Base-by-base conservation (phyloP, 30 jellyfish, hydroid and myxozoan genomes). In the Catostylus mosaicus region DNA sequence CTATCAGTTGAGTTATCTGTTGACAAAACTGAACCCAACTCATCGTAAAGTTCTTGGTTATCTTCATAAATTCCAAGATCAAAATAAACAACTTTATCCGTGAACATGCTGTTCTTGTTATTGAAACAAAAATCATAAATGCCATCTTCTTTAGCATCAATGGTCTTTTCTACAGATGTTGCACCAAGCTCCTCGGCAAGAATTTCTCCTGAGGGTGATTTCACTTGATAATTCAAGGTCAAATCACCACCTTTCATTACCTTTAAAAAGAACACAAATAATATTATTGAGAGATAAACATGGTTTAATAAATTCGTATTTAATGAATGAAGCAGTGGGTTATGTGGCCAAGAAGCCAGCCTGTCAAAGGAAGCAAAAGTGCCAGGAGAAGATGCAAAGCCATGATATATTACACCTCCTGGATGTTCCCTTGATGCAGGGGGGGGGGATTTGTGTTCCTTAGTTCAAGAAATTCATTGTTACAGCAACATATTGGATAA, bases 181-280 rank as follows among this genome's bases (percentile, higher is more conserved):
- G 73, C 78, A 23, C 67, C 69, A 14, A 67, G 31, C 67, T 90
- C 97, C 38, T 85, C 81, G 30, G 89, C 78, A 36, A 73, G 67
- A 45, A 78, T 65, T 40, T 45, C 52, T 24, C 97, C 97, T 36
- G 88, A 64, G 27, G 96, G 93, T 3, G 97, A 64, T 45, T 62
- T 75, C 5, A 89, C 69, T 54, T 64, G 40, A 43, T 70, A 74
- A 48, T 70, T 30, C 38, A 83, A 31, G 14, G 77, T 89, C 40
- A 89, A 74, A 54, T 89, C 94, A 1, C 90, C 97, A n/a, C 97
- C 97, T 47, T 76, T 80, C 86, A 89, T 75, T 34, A 89, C 97
- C 97, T 89, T 16, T 30, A 4, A 33, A 40, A 33, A 33, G 14
- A 37, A 20, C 70, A 6, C 9, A 56, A 16, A n/a, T n/a, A n/a